Percentiles rank a stretch among this genome's conserved stretches.
These are phyloP conservation scores for Rhadinocentrus ornatus DNA, from an alignment of 2,797 vertebrate genomes.

Conservation along the genomic window DNA sequence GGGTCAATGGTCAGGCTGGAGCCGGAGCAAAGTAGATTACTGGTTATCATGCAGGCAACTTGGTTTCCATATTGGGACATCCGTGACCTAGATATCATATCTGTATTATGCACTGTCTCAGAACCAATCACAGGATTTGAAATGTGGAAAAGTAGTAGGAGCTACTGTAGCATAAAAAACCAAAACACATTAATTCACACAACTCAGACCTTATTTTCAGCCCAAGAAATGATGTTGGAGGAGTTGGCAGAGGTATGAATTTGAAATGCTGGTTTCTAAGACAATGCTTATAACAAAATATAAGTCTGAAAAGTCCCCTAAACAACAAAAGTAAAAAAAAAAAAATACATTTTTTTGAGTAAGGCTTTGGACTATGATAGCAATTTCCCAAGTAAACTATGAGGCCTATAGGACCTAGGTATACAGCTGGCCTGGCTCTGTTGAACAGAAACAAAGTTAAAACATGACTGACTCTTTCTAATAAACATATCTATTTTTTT, in stretches of 20 bases:
- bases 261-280: slow-evolving; percentile 34
- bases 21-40: slow-evolving; percentile 86
- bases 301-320: slow-evolving; percentile 23
- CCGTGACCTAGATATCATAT: slow-evolving; percentile 68
- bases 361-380: slow-evolving; percentile 10
- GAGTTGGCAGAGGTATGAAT: slow-evolving; percentile 40
- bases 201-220: slow-evolving; percentile 53
- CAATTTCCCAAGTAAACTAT: not conserved
- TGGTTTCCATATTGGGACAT: slow-evolving; percentile 61
- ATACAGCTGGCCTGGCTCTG: not conserved
- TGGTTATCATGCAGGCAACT: slow-evolving; percentile 87
- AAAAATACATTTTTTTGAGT: not conserved
- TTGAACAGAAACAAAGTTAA: not conserved
- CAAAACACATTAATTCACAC: slow-evolving; percentile 50
- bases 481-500: not conserved
- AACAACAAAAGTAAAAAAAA: slow-evolving; percentile 6
- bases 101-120: slow-evolving; percentile 55
- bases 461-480: not conserved
- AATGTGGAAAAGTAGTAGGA: slow-evolving; percentile 51
- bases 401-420: too few species aligned
- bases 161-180: slow-evolving; percentile 21
- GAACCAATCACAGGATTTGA: slow-evolving; percentile 60
- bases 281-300: slow-evolving; percentile 30
- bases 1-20: slow-evolving; percentile 85
- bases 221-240: slow-evolving; percentile 31